phyloP scores from a whole-genome alignment of 2,888 invertebrate species.

The Tenthredo scrophulariae region DNA sequence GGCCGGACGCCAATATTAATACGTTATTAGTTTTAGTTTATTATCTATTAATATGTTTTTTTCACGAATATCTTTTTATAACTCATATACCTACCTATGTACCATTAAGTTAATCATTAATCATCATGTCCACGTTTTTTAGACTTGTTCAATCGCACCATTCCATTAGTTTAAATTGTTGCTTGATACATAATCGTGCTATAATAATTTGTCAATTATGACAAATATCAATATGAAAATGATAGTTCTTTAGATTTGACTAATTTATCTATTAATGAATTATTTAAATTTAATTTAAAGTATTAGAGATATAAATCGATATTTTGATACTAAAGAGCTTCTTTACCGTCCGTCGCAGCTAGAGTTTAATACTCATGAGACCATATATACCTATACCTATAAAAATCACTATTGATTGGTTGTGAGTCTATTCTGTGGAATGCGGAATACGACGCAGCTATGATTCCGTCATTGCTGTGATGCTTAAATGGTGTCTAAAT shows the following conservation, averaged over 20 bases:
- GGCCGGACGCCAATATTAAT: not conserved
- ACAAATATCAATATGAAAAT: conserved; percentile 27
- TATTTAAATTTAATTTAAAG: conserved; percentile 13
- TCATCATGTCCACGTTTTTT: not conserved
- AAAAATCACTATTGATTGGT: conserved; percentile 3
- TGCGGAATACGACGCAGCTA: not conserved
- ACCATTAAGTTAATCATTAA: conserved; percentile 12
- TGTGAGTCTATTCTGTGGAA: conserved; percentile 15
- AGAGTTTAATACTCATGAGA: conserved; percentile 63
- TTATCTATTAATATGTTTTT: conserved; percentile 16
- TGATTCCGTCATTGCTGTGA: not conserved
- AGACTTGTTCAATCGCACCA: not conserved
- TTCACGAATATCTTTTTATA: not conserved
- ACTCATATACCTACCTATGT: not conserved
- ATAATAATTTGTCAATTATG: not conserved
- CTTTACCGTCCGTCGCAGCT: conserved; percentile 65
- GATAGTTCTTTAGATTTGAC: not conserved
- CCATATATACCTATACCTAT: not conserved
- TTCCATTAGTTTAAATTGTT: conserved; percentile 16
- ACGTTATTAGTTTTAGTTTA: not conserved
- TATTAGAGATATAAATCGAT: not conserved
- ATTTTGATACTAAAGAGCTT: conserved; percentile 54
- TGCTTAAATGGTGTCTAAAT: conserved; percentile 6
- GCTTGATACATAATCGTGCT: conserved; percentile 1
- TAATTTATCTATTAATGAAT: conserved; percentile 25